Percentiles rank a stretch among this genome's conserved stretches.
Evolutionary conservation across 1,140 invertebrate genomes (phyloP).

Genomic region (Parasteatoda tepidariorum): DNA sequence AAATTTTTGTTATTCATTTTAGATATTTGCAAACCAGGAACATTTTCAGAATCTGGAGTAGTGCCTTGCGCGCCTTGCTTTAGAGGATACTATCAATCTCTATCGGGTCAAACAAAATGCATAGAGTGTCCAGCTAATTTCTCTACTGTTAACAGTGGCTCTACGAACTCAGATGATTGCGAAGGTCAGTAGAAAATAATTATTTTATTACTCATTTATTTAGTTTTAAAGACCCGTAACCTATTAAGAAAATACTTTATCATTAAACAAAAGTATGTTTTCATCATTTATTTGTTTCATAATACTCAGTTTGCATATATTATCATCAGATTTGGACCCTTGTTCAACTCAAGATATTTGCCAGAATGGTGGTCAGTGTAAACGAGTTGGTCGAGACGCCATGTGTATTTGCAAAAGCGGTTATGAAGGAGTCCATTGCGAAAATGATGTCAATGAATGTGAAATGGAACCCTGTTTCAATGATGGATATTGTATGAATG

Average conservation of each 20-base stretch:
- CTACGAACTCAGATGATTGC: neutral
- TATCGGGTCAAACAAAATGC: constrained; percentile 88
- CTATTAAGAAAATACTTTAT: no score
- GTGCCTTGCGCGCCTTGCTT: constrained; percentile 86
- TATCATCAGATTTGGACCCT: constrained; percentile 15
- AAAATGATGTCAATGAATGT: constrained; percentile 23
- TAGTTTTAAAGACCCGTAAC: no score
- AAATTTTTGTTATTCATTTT: neutral
- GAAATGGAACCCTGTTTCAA: constrained; percentile 14
- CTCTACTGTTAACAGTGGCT: neutral
- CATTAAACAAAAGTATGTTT: no score
- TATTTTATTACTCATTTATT: neutral
- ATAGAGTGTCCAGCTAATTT: constrained; percentile 78
- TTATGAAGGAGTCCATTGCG: constrained; percentile 2
- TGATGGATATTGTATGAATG: constrained; percentile 7
- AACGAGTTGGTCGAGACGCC: neutral
- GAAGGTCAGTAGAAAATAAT: constrained; percentile 8
- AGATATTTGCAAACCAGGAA: constrained; percentile 29
- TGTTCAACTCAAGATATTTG: neutral
- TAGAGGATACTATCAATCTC: constrained; percentile 91
- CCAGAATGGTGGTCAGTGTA: neutral
- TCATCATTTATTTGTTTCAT: no score
- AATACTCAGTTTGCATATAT: no score
- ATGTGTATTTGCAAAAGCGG: constrained; percentile 6
- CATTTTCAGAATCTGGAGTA: constrained; percentile 14